Conservation (phyloP, 2,888 invertebrate species). For the Gari tellinella region DNA sequence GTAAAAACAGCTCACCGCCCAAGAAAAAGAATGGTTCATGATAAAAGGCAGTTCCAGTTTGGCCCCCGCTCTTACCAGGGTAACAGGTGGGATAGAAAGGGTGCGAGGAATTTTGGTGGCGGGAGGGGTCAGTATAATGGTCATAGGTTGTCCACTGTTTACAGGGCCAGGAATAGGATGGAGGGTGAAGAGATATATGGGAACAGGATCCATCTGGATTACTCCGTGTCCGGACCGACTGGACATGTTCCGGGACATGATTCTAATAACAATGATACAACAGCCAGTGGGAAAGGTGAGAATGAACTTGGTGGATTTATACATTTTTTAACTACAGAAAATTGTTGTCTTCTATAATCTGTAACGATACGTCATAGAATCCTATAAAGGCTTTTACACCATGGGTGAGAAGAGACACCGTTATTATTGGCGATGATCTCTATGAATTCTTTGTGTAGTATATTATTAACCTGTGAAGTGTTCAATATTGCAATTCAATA, state of each 20-base stretch:
- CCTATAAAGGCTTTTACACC: too few relatives aligned
- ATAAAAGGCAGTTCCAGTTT: background rate
- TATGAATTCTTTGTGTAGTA: too few relatives aligned
- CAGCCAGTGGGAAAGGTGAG: too few relatives aligned
- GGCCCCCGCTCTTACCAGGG: constrained; percentile 7
- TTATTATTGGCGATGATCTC: too few relatives aligned
- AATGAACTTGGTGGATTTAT: too few relatives aligned
- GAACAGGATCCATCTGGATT: constrained; percentile 85
- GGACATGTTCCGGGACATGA: background rate
- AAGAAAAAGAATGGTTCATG: constrained; percentile 3
- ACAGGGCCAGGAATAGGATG: constrained; percentile 93
- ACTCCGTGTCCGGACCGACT: constrained; percentile 16
- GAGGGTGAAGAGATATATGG: constrained; percentile 93
- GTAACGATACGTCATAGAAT: too few relatives aligned
- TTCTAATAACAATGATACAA: background rate
- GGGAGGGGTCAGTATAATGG: constrained; percentile 28
- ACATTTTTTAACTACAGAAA: too few relatives aligned
- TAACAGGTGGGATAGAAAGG: constrained; percentile 16
- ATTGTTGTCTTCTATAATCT: too few relatives aligned
- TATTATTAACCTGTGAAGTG: too few relatives aligned
- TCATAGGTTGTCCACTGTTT: constrained; percentile 40
- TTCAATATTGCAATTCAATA: too few relatives aligned
- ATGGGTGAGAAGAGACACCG: too few relatives aligned
- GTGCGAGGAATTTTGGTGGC: constrained; percentile 14
- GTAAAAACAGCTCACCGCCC: constrained; percentile 1